These are phyloP conservation scores for Alitta virens DNA, from an alignment of 2,888 invertebrate species.

Conservation along the genomic window DNA sequence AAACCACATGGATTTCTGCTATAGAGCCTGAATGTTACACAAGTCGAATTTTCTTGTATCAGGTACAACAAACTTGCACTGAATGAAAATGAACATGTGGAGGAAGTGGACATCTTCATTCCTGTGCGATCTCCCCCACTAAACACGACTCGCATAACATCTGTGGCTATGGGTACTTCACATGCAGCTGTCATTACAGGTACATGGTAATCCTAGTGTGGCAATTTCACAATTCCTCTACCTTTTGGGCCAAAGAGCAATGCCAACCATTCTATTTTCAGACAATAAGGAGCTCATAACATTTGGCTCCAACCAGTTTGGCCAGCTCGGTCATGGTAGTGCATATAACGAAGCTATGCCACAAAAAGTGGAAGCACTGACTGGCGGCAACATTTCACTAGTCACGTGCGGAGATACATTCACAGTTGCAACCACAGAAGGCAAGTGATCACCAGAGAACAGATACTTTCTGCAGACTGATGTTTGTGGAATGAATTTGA, in stretches of 20 bases:
- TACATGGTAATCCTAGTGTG: conserved; percentile 21
- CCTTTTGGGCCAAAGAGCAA: no score
- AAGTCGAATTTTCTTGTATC: no score
- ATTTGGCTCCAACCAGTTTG: conserved; percentile 55
- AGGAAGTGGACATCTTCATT: conserved; percentile 45
- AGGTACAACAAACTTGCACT: conserved; percentile 53
- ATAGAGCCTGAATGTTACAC: no score
- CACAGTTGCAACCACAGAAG: conserved; percentile 48
- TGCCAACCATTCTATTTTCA: conserved; percentile 18
- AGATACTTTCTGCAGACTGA: no score
- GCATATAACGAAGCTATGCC: conserved; percentile 30
- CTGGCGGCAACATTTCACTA: conserved; percentile 31
- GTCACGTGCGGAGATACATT: conserved; percentile 55
- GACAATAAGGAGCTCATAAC: conserved; percentile 50
- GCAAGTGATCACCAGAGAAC: no score
- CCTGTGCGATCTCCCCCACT: conserved; percentile 41
- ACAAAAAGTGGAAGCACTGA: conserved; percentile 33
- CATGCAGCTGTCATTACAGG: conserved; percentile 51
- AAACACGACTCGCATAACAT: conserved; percentile 33
- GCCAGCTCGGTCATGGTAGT: conserved; percentile 47
- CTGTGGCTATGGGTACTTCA: conserved; percentile 51
- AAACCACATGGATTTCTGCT: background rate
- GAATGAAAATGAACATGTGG: conserved; percentile 36
- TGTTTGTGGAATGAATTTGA: no score
- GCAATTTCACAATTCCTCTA: no score